Evolutionary conservation across 2,888 invertebrate species (phyloP), one percentile per base, ranked within the genome.

Genomic region (Plagodis dolabraria): DNA sequence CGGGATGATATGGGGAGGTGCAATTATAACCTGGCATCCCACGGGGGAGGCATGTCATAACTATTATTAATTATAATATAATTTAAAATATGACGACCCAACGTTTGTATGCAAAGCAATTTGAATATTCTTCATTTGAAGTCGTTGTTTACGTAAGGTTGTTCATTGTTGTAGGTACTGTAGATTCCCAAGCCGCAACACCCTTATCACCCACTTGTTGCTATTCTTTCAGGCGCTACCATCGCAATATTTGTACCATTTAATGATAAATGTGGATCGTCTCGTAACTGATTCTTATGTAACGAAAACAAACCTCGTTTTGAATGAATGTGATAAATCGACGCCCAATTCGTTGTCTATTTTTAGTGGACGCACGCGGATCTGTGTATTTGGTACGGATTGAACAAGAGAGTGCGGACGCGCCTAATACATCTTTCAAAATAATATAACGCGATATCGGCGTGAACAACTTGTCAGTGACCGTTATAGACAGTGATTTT

Each of bases 271-370:
- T 38, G 49, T 33, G 42, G 40, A 40, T n/a, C 22, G 40, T 49
- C 49, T 42, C 50, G 42, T 49, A 45, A 53, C 49, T 36, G 54
- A 50, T 42, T 59, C 50, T 60, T 54, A 50, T 51, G 59, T 47
- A 51, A 53, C 43, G 11, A 59, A 59, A 59, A 59, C 50, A 59
- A 53, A 51, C 54, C 43, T 53, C 49, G 53, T 53, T 53, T 49
- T 47, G 43, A 55, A 47, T 38, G 47, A 34, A 44, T 52, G 43
- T 55, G 55, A 60, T 60, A 60, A 60, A 55, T 60, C 12, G 55
- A 10, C 46, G 51, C 47, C 47, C 54, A 51, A 51, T 55, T 55
- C 47, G 34, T 44, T 38, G 45, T 0, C 44, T 60, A 55, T 60
- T 55, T 40, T 51, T 48, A 52, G 55, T 8, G 33, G 54, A 11